Percentiles rank a stretch among this genome's conserved stretches.
Conservation (phyloP, 2,797 vertebrate species). For the Bradypodion pumilum region DNA sequence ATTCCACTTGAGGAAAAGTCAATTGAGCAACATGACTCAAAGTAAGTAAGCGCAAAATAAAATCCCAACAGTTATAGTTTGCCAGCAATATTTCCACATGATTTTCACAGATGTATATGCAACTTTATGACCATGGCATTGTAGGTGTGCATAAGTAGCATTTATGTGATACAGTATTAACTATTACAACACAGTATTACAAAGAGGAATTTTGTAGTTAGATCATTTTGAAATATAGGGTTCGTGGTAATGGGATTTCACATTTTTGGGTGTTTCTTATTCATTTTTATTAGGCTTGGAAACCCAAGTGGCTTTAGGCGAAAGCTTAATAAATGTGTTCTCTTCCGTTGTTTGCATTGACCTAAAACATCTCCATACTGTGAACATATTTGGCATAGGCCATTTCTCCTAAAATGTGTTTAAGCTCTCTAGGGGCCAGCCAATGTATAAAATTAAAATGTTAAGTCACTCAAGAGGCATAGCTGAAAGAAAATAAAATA, state of each 20-base stretch:
- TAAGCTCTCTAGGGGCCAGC: neutral
- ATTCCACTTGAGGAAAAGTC: neutral
- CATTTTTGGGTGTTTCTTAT: constrained; percentile 4
- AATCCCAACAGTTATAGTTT: constrained; percentile 4
- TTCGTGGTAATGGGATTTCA: neutral
- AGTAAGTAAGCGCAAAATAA: constrained; percentile 15
- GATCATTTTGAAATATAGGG: constrained; percentile 32
- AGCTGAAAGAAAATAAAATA: constrained; percentile 43
- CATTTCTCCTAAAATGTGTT: constrained; percentile 44
- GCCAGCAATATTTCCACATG: constrained; percentile 19
- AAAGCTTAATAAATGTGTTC: constrained; percentile 35
- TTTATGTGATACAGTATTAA: neutral
- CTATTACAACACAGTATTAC: constrained; percentile 48
- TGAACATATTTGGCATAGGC: constrained; percentile 28
- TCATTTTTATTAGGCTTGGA: constrained; percentile 16
- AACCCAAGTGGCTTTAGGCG: constrained; percentile 21
- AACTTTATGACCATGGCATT: constrained; percentile 3
- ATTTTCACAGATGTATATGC: neutral
- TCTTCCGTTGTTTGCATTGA: constrained; percentile 40
- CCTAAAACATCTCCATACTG: constrained; percentile 35
- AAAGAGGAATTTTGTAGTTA: constrained; percentile 39
- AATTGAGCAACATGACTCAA: neutral
- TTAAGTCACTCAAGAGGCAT: constrained; percentile 34
- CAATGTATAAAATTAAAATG: constrained; percentile 36
- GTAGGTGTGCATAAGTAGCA: neutral